phyloP scores from a whole-genome alignment of 2,113 vertebrate genomes.

The Pitta sordida region DNA sequence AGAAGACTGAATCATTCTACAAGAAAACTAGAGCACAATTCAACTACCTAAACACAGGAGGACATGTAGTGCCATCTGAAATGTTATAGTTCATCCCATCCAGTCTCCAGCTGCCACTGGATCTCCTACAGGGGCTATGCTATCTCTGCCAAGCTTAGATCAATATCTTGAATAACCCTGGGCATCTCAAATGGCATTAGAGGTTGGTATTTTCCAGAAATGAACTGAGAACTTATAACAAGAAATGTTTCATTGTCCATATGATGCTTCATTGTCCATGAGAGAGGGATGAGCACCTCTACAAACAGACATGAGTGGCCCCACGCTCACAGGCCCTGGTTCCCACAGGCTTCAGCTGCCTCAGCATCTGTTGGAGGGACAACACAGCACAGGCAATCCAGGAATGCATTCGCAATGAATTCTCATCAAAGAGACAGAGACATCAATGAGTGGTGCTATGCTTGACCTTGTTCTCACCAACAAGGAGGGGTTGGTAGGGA shows the following conservation, averaged over 20 bases:
- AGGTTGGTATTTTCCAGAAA: not conserved
- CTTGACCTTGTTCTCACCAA: not conserved
- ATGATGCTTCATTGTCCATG: not conserved
- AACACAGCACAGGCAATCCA: not conserved
- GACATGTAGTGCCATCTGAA: not conserved
- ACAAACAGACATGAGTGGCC: not conserved
- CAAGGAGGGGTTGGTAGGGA: not conserved
- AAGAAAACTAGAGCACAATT: not conserved
- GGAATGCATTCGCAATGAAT: not conserved
- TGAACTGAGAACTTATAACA: not conserved
- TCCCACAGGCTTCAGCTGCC: not conserved
- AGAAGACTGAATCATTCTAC: not conserved
- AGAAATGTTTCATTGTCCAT: not conserved
- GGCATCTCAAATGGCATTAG: not conserved
- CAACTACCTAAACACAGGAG: not conserved
- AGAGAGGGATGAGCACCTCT: not conserved
- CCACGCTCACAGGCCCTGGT: not conserved
- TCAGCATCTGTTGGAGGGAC: not conserved
- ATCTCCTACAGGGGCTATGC: not conserved
- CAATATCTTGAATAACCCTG: not conserved
- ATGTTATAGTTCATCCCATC: not conserved
- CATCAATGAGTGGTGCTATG: not conserved
- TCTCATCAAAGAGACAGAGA: not conserved
- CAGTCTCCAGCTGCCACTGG: not conserved
- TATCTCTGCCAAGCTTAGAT: not conserved